Evolutionary conservation across 2,797 vertebrate species (phyloP), one percentile per base, ranked within the genome.

Genomic region (Chrysocyon brachyurus): DNA sequence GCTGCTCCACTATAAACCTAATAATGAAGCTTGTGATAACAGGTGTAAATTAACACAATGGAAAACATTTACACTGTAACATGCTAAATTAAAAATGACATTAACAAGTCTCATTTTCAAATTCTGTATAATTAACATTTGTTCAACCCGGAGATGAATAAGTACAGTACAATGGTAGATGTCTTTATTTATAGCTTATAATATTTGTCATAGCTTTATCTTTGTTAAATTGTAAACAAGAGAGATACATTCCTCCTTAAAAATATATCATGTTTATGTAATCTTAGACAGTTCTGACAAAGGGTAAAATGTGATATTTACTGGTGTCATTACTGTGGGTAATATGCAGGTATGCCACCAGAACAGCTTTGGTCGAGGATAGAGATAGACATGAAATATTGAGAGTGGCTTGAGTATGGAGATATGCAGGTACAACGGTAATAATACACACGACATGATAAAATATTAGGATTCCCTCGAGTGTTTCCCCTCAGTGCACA

Each of bases 1-100:
- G 98, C 98, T 97, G 98, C 98, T 98, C 94, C 97, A 98, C 97
- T 98, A 97, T 98, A 98, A 98, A 98, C 97, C 98, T 98, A 98
- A 99, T 99, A 99, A 99, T 95, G 98, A 98, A 98, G 98, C 93
- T 97, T 98, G 98, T 98, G 98, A 99, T 99, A 99, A 98, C 98
- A 99, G 98, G 98, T 99, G 98, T 99, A 99, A 99, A 99, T 99
- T 98, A 98, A 98, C 98, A 98, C 98, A 98, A 98, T 98, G 98
- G 98, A 98, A 99, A 99, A 98, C 98, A 98, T 98, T 99, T 98
- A 98, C 95, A 98, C 98, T 97, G 98, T 98, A 99, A 98, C 97
- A 98, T 98, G 98, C 98, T 98, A 99, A 99, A 99, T 99, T 99
- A 99, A 99, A 99, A 98, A 98, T 99, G 98, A 98, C 98, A 98